A percentile compares a stretch with the other conserved stretches of the same genome.
phyloP scores from a whole-genome alignment of 2,888 invertebrate genomes.

The Noctua fimbriata region DNA sequence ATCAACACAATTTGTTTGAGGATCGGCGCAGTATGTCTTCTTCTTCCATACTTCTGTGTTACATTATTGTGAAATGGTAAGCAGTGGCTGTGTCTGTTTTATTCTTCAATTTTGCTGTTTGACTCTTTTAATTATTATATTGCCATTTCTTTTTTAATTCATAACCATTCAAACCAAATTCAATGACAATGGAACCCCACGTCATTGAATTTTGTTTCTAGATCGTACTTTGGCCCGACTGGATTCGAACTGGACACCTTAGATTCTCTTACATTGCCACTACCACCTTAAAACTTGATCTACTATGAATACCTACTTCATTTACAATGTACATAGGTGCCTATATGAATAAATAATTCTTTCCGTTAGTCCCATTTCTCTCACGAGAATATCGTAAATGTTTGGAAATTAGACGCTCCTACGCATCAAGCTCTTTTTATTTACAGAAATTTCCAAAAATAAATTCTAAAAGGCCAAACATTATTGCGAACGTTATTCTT shows the following conservation, averaged over 20 bases:
- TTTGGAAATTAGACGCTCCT: conserved; percentile 1
- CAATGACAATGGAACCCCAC: not conserved
- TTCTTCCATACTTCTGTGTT: not conserved
- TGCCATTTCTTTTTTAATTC: not conserved
- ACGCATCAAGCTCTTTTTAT: not conserved
- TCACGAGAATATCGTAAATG: not conserved
- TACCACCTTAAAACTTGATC: not conserved
- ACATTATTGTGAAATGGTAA: not conserved
- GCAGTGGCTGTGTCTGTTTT: not conserved
- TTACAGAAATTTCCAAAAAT: not conserved
- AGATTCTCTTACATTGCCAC: not conserved
- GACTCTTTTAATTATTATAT: not conserved
- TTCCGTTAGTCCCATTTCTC: not conserved
- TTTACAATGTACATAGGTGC: not conserved
- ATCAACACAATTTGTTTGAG: not conserved
- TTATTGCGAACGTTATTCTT: conserved; percentile 16
- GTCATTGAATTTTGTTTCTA: not conserved
- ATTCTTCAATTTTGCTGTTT: not conserved
- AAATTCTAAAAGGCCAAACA: conserved; percentile 2
- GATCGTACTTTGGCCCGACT: not conserved
- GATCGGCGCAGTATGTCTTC: not conserved
- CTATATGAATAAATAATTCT: not conserved
- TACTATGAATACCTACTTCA: not conserved
- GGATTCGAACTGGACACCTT: not conserved
- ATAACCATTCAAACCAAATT: no score